These are phyloP conservation scores for Calliopum simillimum DNA, from an alignment of 2,888 invertebrate genomes.

Conservation along the genomic window DNA sequence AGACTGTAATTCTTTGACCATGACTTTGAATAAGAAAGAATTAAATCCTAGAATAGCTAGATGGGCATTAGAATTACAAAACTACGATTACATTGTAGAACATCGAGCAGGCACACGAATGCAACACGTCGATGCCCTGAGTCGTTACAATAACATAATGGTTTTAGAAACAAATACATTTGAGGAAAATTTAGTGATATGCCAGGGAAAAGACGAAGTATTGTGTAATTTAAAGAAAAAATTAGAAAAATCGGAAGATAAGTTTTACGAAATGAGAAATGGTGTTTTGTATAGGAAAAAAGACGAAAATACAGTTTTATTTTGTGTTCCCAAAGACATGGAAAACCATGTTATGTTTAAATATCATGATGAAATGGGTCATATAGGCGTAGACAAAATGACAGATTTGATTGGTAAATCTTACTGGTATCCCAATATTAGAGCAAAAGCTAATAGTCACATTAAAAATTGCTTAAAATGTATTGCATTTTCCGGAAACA, in stretches of 20 bases:
- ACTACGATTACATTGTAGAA: constrained; percentile 27
- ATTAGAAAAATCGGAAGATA: no score
- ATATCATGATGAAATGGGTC: constrained; percentile 42
- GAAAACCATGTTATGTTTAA: constrained; percentile 36
- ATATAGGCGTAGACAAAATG: constrained; percentile 36
- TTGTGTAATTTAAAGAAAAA: no score
- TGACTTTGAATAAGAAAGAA: no score
- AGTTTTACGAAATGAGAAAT: no score
- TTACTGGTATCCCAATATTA: constrained; percentile 35
- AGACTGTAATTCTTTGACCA: no score
- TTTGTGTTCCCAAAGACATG: constrained; percentile 37
- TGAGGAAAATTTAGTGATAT: no score
- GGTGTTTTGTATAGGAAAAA: constrained; percentile 38
- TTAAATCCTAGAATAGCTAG: no score
- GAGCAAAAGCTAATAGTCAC: constrained; percentile 14
- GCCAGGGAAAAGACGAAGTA: no score
- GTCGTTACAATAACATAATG: constrained; percentile 26
- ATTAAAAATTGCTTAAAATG: constrained; percentile 38
- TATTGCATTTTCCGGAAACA: constrained; percentile 33
- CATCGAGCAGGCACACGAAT: constrained; percentile 20
- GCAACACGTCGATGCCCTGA: constrained; percentile 36
- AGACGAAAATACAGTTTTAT: constrained; percentile 23
- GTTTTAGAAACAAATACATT: constrained; percentile 34
- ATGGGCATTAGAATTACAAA: no score
- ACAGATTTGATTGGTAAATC: constrained; percentile 16